Evolutionary conservation across 1,140 invertebrate species (phyloP), one percentile per base, ranked within the genome.

Genomic region (Pachypeltis micranthus): DNA sequence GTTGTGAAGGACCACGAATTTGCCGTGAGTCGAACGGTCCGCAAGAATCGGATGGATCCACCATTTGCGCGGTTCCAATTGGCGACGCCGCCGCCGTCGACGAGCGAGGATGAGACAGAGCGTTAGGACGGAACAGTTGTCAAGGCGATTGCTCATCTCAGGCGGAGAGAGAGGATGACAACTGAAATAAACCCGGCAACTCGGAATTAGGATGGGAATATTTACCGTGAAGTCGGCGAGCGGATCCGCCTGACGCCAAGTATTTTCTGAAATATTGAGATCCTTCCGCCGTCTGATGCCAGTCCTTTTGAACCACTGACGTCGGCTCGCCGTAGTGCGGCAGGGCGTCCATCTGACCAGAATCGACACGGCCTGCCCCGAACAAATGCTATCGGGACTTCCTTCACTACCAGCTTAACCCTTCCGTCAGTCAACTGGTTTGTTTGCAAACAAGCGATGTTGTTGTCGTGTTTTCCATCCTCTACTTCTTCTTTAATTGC

Each of bases 271-370:
- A 51, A 21, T 16, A 51, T 16, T 51, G 72, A 68, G 77, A 75
- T 56, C 75, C 76, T 58, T 78, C 77, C 0, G 72, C 69, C 3
- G 76, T 77, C 67, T 69, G 70, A 29, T 77, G 73, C 77, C 77
- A 78, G 51, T 77, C 74, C 58, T 21, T 7, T 21, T 51, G 47
- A 10, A 51, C 19, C 12, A 51, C 21, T 16, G 47, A 10, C 47
- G 21, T 21, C 12, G 47, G 7, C 23, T 51, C 23, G 7, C 7
- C 31, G 31, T n/a, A n/a, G n/a, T n/a, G n/a, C n/a, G n/a, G n/a
- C n/a, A n/a, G n/a, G n/a, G n/a, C n/a, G n/a, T n/a, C n/a, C n/a
- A n/a, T n/a, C n/a, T n/a, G n/a, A n/a, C n/a, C n/a, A n/a, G n/a
- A n/a, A n/a, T n/a, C n/a, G n/a, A n/a, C n/a, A n/a, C n/a, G n/a